phyloP scores from a whole-genome alignment of 2,888 invertebrate genomes.

The Ommatoiulus sabulosus region DNA sequence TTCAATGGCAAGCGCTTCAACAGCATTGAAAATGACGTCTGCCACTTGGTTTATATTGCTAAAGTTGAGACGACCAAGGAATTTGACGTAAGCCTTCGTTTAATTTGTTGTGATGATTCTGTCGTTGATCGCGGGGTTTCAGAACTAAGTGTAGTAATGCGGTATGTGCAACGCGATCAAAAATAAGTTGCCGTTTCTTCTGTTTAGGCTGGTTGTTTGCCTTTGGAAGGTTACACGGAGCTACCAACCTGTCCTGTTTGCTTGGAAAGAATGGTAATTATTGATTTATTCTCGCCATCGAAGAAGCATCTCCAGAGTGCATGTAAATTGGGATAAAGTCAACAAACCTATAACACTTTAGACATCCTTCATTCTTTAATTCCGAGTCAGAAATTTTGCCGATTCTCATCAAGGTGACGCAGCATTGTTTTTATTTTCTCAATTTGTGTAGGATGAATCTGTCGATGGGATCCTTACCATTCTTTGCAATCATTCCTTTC shows the following conservation, averaged over 20 bases:
- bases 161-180: not conserved
- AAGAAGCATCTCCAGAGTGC: no score
- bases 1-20: constrained; percentile 95
- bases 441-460: constrained; percentile 84
- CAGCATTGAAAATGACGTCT: constrained; percentile 90
- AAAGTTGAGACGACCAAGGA: constrained; percentile 84
- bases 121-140: not conserved
- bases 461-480: constrained; percentile 97
- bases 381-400: no score
- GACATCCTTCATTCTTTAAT: no score
- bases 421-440: not conserved
- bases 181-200: not conserved
- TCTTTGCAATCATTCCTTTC: constrained; percentile 98
- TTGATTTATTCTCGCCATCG: no score
- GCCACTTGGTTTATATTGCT: constrained; percentile 96
- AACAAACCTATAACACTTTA: no score
- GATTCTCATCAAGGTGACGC: no score
- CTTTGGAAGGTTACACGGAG: constrained; percentile 83
- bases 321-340: no score
- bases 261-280: constrained; percentile 79
- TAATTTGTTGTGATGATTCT: not conserved
- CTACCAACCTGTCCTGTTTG: constrained; percentile 98
- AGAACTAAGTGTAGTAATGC: no score
- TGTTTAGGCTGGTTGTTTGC: constrained; percentile 67
- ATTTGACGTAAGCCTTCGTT: constrained; percentile 53